Conservation (phyloP, 2,797 vertebrate genomes). For the Valencia hispanica region DNA sequence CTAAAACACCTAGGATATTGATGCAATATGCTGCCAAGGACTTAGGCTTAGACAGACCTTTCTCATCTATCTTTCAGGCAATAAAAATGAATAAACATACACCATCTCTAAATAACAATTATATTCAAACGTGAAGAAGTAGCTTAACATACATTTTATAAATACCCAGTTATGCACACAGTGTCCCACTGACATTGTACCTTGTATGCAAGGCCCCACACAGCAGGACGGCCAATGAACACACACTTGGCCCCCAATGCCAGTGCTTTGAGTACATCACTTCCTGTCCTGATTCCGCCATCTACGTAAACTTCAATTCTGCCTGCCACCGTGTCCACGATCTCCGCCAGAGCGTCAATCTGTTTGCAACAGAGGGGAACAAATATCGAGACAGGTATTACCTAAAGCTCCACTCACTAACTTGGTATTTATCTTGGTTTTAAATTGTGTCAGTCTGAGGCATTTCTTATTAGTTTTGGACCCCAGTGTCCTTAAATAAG, state of each 20-base stretch:
- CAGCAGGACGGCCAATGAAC: conserved; percentile 91
- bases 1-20: neutral
- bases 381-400: neutral
- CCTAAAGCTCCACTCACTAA: too few species aligned
- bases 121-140: neutral
- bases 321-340: conserved; percentile 88
- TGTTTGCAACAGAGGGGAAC: conserved; percentile 61
- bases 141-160: neutral
- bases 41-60: neutral
- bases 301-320: conserved; percentile 92
- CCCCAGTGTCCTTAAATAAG: too few species aligned
- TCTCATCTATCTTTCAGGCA: neutral
- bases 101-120: neutral
- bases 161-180: neutral
- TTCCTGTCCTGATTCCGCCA: conserved; percentile 92
- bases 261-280: conserved; percentile 91
- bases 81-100: neutral
- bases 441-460: neutral
- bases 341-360: conserved; percentile 92
- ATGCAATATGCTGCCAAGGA: neutral
- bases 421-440: neutral
- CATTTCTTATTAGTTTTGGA: neutral
- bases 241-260: conserved; percentile 93
- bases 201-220: conserved; percentile 96
- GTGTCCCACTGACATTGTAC: conserved; percentile 65